A percentile compares a stretch with the other conserved stretches of the same genome.
Conservation (phyloP, 1,140 invertebrate genomes). For the Drosophila nasuta region DNA sequence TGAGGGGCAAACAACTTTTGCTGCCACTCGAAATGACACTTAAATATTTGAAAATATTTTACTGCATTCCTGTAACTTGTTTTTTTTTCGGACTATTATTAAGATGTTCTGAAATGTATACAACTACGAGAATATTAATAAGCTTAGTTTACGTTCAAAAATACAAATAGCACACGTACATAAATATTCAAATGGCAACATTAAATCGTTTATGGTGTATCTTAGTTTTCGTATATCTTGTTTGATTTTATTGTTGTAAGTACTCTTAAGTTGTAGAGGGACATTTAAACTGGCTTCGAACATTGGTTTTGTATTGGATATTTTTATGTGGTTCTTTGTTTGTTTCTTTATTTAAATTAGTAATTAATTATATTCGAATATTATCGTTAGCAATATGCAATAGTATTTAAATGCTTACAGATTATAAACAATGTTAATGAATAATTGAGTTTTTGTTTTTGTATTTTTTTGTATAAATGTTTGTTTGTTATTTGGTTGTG, state of each 20-base stretch:
- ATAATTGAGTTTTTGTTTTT: conserved; percentile 28
- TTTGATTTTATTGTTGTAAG: neutral
- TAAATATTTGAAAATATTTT: conserved; percentile 22
- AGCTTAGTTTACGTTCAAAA: conserved; percentile 42
- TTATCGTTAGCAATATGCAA: conserved; percentile 6
- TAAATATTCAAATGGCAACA: conserved; percentile 46
- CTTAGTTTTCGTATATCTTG: conserved; percentile 1
- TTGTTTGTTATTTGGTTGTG: neutral
- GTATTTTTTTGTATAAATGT: conserved; percentile 12
- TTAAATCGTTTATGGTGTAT: conserved; percentile 19
- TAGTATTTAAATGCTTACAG: conserved; percentile 44
- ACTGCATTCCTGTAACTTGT: conserved; percentile 36
- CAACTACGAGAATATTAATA: conserved; percentile 38
- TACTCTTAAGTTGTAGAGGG: conserved; percentile 1
- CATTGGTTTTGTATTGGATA: neutral
- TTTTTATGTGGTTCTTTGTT: conserved; percentile 7
- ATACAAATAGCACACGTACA: conserved; percentile 41
- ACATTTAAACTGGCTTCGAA: conserved; percentile 9
- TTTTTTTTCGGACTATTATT: conserved; percentile 20
- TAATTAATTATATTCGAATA: conserved; percentile 41
- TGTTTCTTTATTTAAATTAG: conserved; percentile 18
- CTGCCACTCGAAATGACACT: conserved; percentile 23
- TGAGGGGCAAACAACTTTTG: conserved; percentile 13
- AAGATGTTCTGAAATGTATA: conserved; percentile 29
- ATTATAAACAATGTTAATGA: conserved; percentile 14